phyloP scores from a whole-genome alignment of 2,113 vertebrate genomes.

The Oxygymnocypris stewartii region DNA sequence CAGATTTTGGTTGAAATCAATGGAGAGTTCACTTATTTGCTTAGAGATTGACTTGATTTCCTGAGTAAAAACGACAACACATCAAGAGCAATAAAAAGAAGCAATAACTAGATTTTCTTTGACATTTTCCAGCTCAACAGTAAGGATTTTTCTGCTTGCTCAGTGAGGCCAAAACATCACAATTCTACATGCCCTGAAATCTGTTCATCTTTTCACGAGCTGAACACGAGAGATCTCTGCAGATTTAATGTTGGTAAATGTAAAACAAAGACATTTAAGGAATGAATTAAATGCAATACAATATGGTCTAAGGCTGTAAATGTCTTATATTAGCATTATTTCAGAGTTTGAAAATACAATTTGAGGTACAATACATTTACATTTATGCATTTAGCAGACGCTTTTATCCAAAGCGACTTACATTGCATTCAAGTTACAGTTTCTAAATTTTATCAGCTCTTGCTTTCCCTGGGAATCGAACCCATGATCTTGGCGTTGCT shows the following conservation, averaged over 20 bases:
- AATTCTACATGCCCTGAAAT: neutral
- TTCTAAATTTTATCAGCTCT: no score
- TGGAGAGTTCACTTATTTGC: slow-evolving; percentile 85
- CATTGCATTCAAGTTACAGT: no score
- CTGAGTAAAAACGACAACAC: slow-evolving; percentile 62
- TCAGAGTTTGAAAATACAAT: no score
- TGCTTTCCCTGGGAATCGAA: no score
- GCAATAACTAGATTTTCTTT: neutral
- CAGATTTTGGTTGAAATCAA: slow-evolving; percentile 93
- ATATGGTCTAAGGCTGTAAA: neutral
- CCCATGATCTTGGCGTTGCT: no score
- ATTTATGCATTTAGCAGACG: no score
- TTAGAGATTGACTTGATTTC: slow-evolving; percentile 89
- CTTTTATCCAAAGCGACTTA: no score
- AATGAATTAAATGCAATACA: neutral
- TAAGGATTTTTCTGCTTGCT: neutral
- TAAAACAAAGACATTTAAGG: no score
- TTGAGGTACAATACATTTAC: no score
- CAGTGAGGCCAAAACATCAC: neutral
- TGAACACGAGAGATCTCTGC: neutral
- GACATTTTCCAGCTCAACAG: neutral
- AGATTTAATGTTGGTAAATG: no score
- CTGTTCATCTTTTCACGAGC: neutral
- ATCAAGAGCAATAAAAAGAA: neutral
- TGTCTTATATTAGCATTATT: neutral